These are phyloP conservation scores for Galago senegalensis DNA, from an alignment of 2,797 vertebrate genomes.

Conservation along the genomic window DNA sequence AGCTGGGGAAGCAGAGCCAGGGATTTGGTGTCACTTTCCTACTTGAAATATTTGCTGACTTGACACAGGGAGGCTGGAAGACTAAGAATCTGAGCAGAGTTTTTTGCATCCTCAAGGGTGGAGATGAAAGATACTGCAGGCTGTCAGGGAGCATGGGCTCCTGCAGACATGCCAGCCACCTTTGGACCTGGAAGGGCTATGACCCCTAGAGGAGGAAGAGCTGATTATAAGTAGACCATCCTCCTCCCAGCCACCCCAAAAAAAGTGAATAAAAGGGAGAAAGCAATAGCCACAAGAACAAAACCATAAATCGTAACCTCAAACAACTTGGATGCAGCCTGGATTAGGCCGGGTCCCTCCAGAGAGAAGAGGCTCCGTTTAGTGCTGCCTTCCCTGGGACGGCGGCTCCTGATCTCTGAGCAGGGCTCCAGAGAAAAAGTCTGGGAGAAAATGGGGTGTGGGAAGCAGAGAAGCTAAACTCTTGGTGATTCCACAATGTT, in stretches of 20 bases:
- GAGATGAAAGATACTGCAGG: accelerated
- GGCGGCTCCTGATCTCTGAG: background rate
- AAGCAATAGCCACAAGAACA: too few relatives aligned
- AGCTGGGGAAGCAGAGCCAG: background rate
- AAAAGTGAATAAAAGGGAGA: accelerated
- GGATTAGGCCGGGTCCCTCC: too few relatives aligned
- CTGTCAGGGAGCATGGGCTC: background rate
- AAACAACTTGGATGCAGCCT: accelerated
- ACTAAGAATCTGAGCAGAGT: background rate
- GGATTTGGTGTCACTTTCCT: background rate
- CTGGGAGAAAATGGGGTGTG: background rate
- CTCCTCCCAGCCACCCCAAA: background rate
- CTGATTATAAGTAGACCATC: background rate
- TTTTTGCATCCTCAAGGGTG: accelerated
- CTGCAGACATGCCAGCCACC: accelerated
- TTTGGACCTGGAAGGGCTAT: background rate
- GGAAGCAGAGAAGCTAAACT: background rate
- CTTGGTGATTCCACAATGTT: accelerated
- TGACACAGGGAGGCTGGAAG: background rate
- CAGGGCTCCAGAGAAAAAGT: background rate
- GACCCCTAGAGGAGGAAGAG: background rate
- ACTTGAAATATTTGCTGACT: background rate
- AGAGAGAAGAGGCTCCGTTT: accelerated
- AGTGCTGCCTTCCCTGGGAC: accelerated
- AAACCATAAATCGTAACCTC: too few relatives aligned